These are phyloP conservation scores for Acleris emargana DNA, from an alignment of 2,888 invertebrate species.

Conservation along the genomic window DNA sequence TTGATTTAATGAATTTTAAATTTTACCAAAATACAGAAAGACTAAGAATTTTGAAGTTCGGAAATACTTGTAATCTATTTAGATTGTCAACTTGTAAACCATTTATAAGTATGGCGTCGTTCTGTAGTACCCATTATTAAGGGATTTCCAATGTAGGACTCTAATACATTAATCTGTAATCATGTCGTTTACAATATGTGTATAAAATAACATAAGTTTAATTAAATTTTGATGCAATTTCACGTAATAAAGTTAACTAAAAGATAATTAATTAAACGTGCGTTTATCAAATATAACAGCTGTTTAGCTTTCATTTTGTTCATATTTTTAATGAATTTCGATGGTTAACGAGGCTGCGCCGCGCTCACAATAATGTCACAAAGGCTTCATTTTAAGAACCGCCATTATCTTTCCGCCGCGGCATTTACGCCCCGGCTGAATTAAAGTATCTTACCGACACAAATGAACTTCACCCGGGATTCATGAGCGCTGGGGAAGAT, in stretches of 20 bases:
- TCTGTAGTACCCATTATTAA: too few species aligned
- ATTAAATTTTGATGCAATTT: too few species aligned
- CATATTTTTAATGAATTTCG: conserved; percentile 28
- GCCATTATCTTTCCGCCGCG: conserved; percentile 65
- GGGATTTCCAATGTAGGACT: too few species aligned
- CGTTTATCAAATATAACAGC: conserved; percentile 3
- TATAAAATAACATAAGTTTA: too few species aligned
- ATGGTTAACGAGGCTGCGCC: conserved; percentile 33
- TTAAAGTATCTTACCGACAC: conserved; percentile 60
- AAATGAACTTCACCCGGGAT: conserved; percentile 29
- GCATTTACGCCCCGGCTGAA: conserved; percentile 59
- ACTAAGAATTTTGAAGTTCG: too few species aligned
- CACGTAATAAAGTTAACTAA: too few species aligned
- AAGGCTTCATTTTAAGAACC: conserved; percentile 72
- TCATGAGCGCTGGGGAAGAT: conserved; percentile 9
- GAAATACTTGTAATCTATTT: too few species aligned
- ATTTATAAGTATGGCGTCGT: too few species aligned
- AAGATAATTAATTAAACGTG: not conserved
- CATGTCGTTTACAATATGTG: too few species aligned
- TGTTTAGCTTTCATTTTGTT: conserved; percentile 16
- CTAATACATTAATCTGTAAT: too few species aligned
- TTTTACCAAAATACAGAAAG: too few species aligned
- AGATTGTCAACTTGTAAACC: too few species aligned
- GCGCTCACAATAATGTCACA: conserved; percentile 65
- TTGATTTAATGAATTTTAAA: not conserved